Conservation (phyloP, 2,888 invertebrate genomes). For the Drosophila crucigera region DNA sequence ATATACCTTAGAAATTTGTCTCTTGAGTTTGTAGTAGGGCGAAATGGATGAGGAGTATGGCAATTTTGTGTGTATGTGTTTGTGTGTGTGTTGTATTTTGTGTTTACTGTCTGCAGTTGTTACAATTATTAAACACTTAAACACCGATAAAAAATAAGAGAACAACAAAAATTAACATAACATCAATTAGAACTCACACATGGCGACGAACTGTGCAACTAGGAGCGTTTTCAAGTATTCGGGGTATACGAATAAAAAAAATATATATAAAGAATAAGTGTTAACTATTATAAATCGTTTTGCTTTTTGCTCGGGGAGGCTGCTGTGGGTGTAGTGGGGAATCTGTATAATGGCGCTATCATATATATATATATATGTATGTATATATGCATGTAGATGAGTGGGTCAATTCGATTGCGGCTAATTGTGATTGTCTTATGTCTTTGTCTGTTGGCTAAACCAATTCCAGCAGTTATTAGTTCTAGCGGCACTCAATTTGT, state of each 20-base stretch:
- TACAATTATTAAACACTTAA: not conserved
- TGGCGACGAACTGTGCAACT: slow-evolving; percentile 82
- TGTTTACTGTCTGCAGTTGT: slow-evolving; percentile 5
- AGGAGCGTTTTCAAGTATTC: slow-evolving; percentile 29
- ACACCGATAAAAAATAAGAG: slow-evolving; percentile 1
- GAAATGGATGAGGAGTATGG: not conserved
- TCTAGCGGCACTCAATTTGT: slow-evolving; percentile 83
- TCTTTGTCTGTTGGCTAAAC: slow-evolving; percentile 64
- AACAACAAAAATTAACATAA: slow-evolving; percentile 37
- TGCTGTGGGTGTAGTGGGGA: slow-evolving; percentile 1
- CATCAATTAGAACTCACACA: slow-evolving; percentile 76
- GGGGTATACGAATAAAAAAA: slow-evolving; percentile 21
- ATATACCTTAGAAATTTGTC: slow-evolving; percentile 27
- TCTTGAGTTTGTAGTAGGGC: not conserved
- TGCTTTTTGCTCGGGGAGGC: slow-evolving; percentile 2
- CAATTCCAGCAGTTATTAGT: slow-evolving; percentile 84
- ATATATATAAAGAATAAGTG: slow-evolving; percentile 16
- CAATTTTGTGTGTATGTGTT: not conserved
- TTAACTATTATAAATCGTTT: slow-evolving; percentile 15
- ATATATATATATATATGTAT: slow-evolving; percentile 5
- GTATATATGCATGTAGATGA: not conserved
- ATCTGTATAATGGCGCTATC: slow-evolving; percentile 21
- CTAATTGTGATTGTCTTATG: slow-evolving; percentile 15
- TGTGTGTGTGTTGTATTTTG: slow-evolving; percentile 1
- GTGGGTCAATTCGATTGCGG: slow-evolving; percentile 1